These are phyloP conservation scores for Leucophora obtusa DNA, from an alignment of 2,888 invertebrate genomes.

Conservation along the genomic window DNA sequence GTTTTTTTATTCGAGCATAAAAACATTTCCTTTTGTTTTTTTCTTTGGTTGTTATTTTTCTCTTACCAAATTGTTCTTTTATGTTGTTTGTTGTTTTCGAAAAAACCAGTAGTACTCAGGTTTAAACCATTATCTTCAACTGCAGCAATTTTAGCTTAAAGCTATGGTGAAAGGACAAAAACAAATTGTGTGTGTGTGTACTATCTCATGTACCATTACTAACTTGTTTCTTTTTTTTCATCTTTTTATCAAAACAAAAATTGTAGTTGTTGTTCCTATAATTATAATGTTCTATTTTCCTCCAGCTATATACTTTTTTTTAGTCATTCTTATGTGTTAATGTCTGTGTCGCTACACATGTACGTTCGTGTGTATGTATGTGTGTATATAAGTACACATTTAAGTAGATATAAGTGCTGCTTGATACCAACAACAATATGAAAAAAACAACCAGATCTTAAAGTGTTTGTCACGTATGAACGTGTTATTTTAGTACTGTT, in stretches of 20 bases:
- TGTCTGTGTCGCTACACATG: slow-evolving; percentile 9
- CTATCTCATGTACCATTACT: background rate
- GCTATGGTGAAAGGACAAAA: slow-evolving; percentile 8
- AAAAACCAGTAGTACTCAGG: slow-evolving; percentile 39
- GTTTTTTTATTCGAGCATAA: slow-evolving; percentile 14
- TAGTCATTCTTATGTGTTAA: slow-evolving; percentile 29
- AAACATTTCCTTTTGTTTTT: slow-evolving; percentile 25
- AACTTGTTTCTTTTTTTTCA: background rate
- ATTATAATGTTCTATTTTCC: slow-evolving; percentile 46
- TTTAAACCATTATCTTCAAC: slow-evolving; percentile 46
- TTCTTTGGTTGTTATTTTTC: slow-evolving; percentile 9
- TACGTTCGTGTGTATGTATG: background rate
- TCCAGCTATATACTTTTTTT: slow-evolving; percentile 17
- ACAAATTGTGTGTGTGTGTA: slow-evolving; percentile 11
- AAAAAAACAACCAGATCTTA: slow-evolving; percentile 17
- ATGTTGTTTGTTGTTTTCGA: slow-evolving; percentile 17
- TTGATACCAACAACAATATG: slow-evolving; percentile 23
- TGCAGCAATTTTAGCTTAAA: slow-evolving; percentile 24
- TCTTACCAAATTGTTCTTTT: slow-evolving; percentile 19
- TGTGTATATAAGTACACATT: slow-evolving; percentile 33
- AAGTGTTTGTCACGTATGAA: slow-evolving; percentile 54
- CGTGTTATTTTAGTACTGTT: slow-evolving; percentile 45
- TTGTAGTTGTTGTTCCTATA: slow-evolving; percentile 53
- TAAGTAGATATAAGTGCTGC: slow-evolving; percentile 50
- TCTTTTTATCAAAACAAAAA: slow-evolving; percentile 31